Conservation (phyloP, 2,888 invertebrate genomes). For the Mesorhabditis sp. region DNA sequence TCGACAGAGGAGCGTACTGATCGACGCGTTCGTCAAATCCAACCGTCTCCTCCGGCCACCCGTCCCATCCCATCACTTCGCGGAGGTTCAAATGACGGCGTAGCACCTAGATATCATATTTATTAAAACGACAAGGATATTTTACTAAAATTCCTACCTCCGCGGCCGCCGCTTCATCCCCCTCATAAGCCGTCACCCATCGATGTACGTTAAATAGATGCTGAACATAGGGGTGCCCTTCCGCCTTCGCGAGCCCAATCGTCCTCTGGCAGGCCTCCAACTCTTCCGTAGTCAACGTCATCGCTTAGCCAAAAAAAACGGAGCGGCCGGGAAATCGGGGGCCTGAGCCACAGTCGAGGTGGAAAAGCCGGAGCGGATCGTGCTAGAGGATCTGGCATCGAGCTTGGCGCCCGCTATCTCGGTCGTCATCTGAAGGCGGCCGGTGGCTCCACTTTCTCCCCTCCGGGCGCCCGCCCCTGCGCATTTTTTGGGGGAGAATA, state of each 20-base stretch:
- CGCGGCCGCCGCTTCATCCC: constrained; percentile 38
- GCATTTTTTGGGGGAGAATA: too few relatives aligned
- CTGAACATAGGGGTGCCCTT: constrained; percentile 25
- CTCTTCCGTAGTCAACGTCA: constrained; percentile 9
- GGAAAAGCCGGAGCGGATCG: too few relatives aligned
- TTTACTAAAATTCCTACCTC: constrained; percentile 19
- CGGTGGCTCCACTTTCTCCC: too few relatives aligned
- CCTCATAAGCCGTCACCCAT: constrained; percentile 49
- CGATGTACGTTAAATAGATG: constrained; percentile 47
- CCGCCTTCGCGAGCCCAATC: constrained; percentile 18
- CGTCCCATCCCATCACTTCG: constrained; percentile 37
- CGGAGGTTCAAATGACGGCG: constrained; percentile 47
- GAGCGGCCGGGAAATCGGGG: too few relatives aligned
- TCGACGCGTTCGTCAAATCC: constrained; percentile 17
- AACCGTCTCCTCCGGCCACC: constrained; percentile 15
- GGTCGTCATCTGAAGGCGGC: too few relatives aligned
- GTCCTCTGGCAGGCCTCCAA: constrained; percentile 24
- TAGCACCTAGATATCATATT: constrained; percentile 26
- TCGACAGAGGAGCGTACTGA: constrained; percentile 41
- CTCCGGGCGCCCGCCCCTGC: too few relatives aligned
- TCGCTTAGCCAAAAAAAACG: neutral
- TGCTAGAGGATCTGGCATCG: too few relatives aligned
- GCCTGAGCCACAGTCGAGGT: too few relatives aligned
- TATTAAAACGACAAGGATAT: neutral
- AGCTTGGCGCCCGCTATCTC: too few relatives aligned